Conservation (phyloP, 2,113 vertebrate genomes). For the Pleuronectes platessa region DNA sequence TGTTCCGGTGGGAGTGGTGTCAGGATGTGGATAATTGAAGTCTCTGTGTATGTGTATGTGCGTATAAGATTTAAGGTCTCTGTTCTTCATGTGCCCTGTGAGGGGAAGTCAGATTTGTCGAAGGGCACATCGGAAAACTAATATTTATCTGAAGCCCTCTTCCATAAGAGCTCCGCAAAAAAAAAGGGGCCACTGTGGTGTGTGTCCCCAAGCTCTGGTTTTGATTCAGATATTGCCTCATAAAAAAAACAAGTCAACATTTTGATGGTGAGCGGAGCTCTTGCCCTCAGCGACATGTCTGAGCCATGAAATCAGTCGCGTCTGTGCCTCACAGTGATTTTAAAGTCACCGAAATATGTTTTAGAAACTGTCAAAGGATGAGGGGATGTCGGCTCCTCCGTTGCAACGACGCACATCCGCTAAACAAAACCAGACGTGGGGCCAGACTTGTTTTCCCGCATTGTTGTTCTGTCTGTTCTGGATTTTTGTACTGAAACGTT, state of each 20-base stretch:
- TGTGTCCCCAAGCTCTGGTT: neutral
- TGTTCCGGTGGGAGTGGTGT: slow-evolving; percentile 57
- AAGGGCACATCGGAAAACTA: slow-evolving; percentile 25
- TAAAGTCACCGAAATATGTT: slow-evolving; percentile 21
- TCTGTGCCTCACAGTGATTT: slow-evolving; percentile 30
- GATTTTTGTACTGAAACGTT: slow-evolving; percentile 44
- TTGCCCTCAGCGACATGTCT: slow-evolving; percentile 4
- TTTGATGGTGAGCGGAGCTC: neutral
- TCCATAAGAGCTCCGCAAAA: slow-evolving; percentile 24
- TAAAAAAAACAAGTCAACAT: slow-evolving; percentile 12
- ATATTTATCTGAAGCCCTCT: neutral
- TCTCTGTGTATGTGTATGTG: slow-evolving; percentile 21
- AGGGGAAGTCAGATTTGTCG: slow-evolving; percentile 28
- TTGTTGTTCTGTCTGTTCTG: slow-evolving; percentile 10
- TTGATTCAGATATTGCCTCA: slow-evolving; percentile 14
- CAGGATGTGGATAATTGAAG: slow-evolving; percentile 58
- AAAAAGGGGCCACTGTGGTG: slow-evolving; percentile 3
- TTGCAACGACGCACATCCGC: slow-evolving; percentile 29
- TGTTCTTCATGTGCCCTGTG: slow-evolving; percentile 27
- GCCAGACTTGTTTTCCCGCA: slow-evolving; percentile 25
- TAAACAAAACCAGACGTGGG: slow-evolving; percentile 16
- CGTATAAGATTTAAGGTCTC: slow-evolving; percentile 18
- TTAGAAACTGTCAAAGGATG: slow-evolving; percentile 12
- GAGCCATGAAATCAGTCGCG: slow-evolving; percentile 13
- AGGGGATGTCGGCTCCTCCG: slow-evolving; percentile 25